Conservation (phyloP, 2,113 vertebrate genomes). For the Mustela lutreola region DNA sequence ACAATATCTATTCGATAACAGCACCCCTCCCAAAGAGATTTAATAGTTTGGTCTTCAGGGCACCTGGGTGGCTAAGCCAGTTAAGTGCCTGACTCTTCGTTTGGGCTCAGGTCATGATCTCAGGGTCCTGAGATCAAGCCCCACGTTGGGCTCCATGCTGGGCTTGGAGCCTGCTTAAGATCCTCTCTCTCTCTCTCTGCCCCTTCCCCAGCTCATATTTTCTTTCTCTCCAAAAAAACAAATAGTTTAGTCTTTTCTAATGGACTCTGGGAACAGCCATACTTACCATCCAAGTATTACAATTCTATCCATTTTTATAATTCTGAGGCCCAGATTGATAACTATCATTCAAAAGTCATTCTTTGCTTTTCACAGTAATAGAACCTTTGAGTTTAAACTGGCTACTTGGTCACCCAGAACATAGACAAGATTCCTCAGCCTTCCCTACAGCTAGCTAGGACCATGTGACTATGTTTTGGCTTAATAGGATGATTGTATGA, state of each 20-base stretch:
- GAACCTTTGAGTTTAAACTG: not conserved
- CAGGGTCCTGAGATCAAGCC: not conserved
- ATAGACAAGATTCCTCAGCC: not conserved
- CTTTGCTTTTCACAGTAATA: not conserved
- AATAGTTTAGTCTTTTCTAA: not conserved
- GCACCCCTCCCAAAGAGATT: not conserved
- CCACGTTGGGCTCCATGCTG: not conserved
- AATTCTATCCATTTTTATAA: not conserved
- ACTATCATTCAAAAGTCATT: not conserved
- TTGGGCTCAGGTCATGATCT: not conserved
- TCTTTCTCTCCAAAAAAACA: not conserved
- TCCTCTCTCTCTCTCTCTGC: not conserved
- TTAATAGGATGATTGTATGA: not conserved
- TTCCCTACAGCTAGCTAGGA: not conserved
- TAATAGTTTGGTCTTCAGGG: not conserved
- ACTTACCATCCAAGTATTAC: not conserved
- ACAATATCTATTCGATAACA: not conserved
- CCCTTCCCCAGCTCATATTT: not conserved
- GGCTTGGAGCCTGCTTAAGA: not conserved
- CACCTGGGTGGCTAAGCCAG: not conserved
- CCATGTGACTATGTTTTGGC: not conserved
- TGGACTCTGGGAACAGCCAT: not conserved
- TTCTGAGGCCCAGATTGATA: not conserved
- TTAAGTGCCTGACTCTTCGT: not conserved
- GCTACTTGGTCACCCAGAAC: not conserved